Evolutionary conservation across 1,140 invertebrate species (phyloP), one percentile per base, ranked within the genome.

Genomic region (Lysiphlebus fabarum): DNA sequence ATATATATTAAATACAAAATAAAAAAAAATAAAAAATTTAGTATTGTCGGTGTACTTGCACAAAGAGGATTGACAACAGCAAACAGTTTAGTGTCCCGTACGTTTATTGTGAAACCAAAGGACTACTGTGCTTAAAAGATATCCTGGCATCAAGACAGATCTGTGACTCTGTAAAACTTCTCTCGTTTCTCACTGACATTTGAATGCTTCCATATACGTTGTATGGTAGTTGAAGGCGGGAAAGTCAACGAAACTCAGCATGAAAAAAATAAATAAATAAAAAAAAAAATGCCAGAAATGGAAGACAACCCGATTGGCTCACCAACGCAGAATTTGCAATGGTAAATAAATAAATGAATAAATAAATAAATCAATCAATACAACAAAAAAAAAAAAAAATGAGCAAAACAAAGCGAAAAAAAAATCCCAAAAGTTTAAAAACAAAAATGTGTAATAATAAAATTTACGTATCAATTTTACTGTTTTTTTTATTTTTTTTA

Each of bases 1-100:
- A 17, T 17, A 17, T 17, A 17, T 17, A 17, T 17, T 17, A 17
- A 17, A 17, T 17, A 17, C 17, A 17, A 17, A 17, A 17, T 1
- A 17, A 17, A 17, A 17, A 53, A 6, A 11, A 41, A 38, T 53
- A 53, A 53, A 43, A 53, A 36, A 40, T 36, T 53, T 7, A 41
- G 40, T 37, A 45, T 48, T 11, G 44, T 57, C 43, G n/a, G 17
- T 17, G 17, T 17, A 17, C 17, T 17, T 17, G 17, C 17, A 17
- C 17, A 45, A 57, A 57, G 36, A 34, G 69, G 66, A 72, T 76
- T 75, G 73, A 77, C 73, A 76, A 71, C 68, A 71, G 73, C 74
- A 72, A 77, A 76, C 74, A 77, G 73, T 76, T 77, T 76, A 77
- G 72, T 75, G 72, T 75, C 73, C 65, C 69, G 68, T 71, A 69